Percentiles rank a stretch among this genome's conserved stretches.
Evolutionary conservation across 2,113 vertebrate genomes (phyloP).

Genomic region (Mastomys coucha): DNA sequence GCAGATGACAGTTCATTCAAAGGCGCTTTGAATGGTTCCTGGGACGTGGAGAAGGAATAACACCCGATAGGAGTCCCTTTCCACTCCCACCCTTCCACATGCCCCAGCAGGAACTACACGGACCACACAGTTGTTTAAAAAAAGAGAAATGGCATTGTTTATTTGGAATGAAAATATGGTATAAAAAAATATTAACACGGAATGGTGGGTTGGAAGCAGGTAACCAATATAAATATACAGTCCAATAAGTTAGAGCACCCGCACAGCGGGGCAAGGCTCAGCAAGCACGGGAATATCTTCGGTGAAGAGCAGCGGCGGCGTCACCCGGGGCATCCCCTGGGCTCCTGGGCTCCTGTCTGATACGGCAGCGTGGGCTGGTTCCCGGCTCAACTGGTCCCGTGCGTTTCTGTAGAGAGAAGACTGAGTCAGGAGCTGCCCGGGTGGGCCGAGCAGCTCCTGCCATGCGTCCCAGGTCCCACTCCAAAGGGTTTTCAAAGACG

Average conservation of each 20-base stretch:
- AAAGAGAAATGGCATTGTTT: constrained; percentile 84
- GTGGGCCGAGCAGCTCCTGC: neutral
- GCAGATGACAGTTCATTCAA: neutral
- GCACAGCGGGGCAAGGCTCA: constrained; percentile 49
- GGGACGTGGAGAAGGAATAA: neutral
- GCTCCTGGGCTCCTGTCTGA: neutral
- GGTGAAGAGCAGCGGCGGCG: neutral
- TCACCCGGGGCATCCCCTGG: neutral
- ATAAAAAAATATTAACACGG: constrained; percentile 87
- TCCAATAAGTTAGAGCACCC: constrained; percentile 93
- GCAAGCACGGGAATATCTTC: neutral
- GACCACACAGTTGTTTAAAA: constrained; percentile 71
- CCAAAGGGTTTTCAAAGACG: neutral
- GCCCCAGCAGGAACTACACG: constrained; percentile 31
- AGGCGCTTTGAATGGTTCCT: neutral
- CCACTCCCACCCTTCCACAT: neutral
- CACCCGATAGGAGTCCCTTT: neutral
- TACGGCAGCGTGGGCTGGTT: neutral
- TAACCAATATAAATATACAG: constrained; percentile 96
- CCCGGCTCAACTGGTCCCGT: constrained; percentile 7
- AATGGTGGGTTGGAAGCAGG: constrained; percentile 82
- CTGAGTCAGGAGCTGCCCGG: neutral
- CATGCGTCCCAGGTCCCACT: neutral
- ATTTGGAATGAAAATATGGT: constrained; percentile 86
- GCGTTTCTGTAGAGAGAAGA: constrained; percentile 47